These are phyloP conservation scores for Puma concolor DNA, from an alignment of 2,113 vertebrate genomes.

Conservation along the genomic window DNA sequence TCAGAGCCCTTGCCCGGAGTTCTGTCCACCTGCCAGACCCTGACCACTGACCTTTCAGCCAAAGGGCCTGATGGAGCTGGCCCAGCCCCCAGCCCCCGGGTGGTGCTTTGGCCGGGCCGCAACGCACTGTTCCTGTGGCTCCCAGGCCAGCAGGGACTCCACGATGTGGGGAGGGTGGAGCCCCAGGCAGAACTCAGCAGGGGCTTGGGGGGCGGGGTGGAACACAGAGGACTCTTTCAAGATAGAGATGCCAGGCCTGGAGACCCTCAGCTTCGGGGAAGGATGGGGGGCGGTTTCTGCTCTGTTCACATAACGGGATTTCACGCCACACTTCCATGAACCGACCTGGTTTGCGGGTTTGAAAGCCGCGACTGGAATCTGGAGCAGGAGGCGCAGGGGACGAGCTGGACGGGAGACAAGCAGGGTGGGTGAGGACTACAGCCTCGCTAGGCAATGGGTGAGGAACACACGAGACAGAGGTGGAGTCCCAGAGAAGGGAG, in stretches of 20 bases:
- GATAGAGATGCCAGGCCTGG: neutral
- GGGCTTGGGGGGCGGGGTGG: neutral
- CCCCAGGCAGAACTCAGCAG: no score
- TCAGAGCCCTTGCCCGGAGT: rapidly evolving
- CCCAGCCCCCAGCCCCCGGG: no score
- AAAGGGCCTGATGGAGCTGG: rapidly evolving
- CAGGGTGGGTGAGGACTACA: neutral
- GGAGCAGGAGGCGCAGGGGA: rapidly evolving
- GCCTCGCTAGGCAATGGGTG: rapidly evolving
- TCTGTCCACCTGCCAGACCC: neutral
- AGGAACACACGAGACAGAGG: neutral
- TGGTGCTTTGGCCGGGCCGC: rapidly evolving
- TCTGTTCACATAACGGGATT: rapidly evolving
- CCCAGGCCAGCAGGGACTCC: neutral
- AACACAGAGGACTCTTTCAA: neutral
- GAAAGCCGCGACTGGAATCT: rapidly evolving
- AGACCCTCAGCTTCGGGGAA: neutral
- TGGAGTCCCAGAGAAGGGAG: rapidly evolving
- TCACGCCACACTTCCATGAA: neutral
- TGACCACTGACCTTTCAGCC: rapidly evolving
- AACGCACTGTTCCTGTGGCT: neutral
- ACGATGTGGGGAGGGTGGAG: neutral
- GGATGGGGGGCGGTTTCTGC: neutral
- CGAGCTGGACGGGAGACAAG: neutral
- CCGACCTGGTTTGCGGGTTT: neutral